A percentile compares a stretch with the other conserved stretches of the same genome.
phyloP scores from a whole-genome alignment of 2,113 vertebrate genomes.

The Paramisgurnus dabryanus region DNA sequence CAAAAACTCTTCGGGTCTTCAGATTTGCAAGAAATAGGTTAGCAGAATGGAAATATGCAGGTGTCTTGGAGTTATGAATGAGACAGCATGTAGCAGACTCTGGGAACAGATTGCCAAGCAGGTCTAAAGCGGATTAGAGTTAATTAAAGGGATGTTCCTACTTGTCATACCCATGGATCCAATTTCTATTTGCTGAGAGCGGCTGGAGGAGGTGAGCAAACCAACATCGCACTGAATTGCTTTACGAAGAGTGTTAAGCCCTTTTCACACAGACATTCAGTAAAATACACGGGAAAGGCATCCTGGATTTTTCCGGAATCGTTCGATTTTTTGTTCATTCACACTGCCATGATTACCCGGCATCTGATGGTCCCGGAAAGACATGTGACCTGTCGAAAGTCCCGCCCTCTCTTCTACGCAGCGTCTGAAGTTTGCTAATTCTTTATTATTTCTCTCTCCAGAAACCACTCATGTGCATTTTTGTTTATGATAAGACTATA shows the following conservation, averaged over 20 bases:
- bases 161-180: slow-evolving; percentile 51
- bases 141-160: slow-evolving; percentile 61
- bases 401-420: too few relatives aligned
- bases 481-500: too few relatives aligned
- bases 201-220: slow-evolving; percentile 5
- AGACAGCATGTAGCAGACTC: slow-evolving; percentile 35
- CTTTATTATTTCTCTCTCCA: too few relatives aligned
- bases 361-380: too few relatives aligned
- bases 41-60: slow-evolving; percentile 34
- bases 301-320: too few relatives aligned
- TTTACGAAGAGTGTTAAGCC: slow-evolving; percentile 26
- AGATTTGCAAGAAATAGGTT: slow-evolving; percentile 4
- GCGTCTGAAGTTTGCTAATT: too few relatives aligned
- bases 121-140: slow-evolving; percentile 61
- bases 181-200: slow-evolving; percentile 45
- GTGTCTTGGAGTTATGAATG: slow-evolving; percentile 46
- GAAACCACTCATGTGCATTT: too few relatives aligned
- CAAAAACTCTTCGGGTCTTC: not conserved
- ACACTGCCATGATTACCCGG: too few relatives aligned
- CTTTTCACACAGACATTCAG: too few relatives aligned
- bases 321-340: too few relatives aligned
- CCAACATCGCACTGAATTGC: slow-evolving; percentile 25
- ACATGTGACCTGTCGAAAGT: too few relatives aligned
- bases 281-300: too few relatives aligned
- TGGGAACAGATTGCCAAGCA: slow-evolving; percentile 49